These are phyloP conservation scores for Procambarus virginalis DNA, from an alignment of 1,140 invertebrate genomes.

Conservation along the genomic window DNA sequence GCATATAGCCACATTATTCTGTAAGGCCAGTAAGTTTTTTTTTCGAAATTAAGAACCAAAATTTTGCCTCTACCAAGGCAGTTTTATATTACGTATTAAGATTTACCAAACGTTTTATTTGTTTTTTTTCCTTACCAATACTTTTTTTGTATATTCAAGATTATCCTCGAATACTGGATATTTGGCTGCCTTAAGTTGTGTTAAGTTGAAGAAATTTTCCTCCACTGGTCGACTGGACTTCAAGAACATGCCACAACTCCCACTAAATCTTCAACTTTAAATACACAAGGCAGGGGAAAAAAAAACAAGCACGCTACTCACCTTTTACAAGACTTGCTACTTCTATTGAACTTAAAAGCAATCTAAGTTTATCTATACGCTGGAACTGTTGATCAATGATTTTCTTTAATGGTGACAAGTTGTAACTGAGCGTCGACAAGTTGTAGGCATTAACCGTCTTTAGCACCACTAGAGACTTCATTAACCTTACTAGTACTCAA, in stretches of 20 bases:
- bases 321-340: background rate
- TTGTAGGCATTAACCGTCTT: slow-evolving; percentile 15
- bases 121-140: background rate
- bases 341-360: background rate
- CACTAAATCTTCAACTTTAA: background rate
- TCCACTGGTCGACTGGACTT: background rate
- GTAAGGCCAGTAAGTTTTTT: no score
- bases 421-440: background rate
- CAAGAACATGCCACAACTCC: slow-evolving; percentile 30
- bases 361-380: background rate
- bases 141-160: slow-evolving; percentile 19
- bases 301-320: background rate
- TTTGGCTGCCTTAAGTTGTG: slow-evolving; percentile 19
- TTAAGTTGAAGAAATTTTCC: slow-evolving; percentile 24
- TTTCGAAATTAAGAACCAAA: no score
- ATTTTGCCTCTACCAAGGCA: no score
- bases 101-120: no score
- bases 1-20: no score
- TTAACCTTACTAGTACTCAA: background rate
- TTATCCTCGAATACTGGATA: slow-evolving; percentile 16
- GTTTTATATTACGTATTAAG: no score
- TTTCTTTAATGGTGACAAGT: background rate
- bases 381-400: background rate
- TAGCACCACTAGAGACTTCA: background rate
- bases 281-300: background rate